Percentiles rank a stretch among this genome's conserved stretches.
phyloP scores from a whole-genome alignment of 2,797 vertebrate species.

The Eospalax fontanierii region DNA sequence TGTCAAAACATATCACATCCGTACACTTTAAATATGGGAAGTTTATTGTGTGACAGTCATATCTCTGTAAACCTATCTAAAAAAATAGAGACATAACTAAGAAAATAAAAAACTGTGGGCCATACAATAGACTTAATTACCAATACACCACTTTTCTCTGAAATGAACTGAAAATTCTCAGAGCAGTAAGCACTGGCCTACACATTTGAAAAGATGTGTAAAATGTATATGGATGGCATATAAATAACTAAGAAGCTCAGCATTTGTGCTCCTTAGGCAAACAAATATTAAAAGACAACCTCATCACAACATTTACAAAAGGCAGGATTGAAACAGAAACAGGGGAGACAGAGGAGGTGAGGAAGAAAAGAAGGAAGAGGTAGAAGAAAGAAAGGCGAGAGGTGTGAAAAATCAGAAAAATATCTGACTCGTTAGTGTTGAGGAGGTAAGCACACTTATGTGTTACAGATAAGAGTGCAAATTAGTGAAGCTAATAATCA shows the following conservation, averaged over 20 bases:
- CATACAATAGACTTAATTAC: neutral
- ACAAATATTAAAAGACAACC: neutral
- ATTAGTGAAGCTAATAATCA: neutral
- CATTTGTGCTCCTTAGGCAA: neutral
- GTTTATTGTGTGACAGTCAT: neutral
- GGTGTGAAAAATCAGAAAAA: neutral
- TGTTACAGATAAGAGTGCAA: neutral
- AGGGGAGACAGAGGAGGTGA: neutral
- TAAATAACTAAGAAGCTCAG: neutral
- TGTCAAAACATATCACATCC: neutral
- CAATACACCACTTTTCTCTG: neutral
- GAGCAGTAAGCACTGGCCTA: neutral
- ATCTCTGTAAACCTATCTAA: neutral
- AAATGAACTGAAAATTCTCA: neutral
- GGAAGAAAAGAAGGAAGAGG: too few relatives aligned
- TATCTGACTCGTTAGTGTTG: neutral
- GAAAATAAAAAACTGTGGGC: neutral
- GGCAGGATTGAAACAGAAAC: too few relatives aligned
- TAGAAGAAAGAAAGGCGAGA: accelerated
- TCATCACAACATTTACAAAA: too few relatives aligned
- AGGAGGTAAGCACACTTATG: neutral
- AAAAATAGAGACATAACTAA: neutral
- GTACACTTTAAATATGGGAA: neutral
- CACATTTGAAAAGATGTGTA: neutral
- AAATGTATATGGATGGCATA: neutral